Base-by-base conservation (phyloP, 2,113 vertebrate genomes). In the Rhodinocichla rosea region DNA sequence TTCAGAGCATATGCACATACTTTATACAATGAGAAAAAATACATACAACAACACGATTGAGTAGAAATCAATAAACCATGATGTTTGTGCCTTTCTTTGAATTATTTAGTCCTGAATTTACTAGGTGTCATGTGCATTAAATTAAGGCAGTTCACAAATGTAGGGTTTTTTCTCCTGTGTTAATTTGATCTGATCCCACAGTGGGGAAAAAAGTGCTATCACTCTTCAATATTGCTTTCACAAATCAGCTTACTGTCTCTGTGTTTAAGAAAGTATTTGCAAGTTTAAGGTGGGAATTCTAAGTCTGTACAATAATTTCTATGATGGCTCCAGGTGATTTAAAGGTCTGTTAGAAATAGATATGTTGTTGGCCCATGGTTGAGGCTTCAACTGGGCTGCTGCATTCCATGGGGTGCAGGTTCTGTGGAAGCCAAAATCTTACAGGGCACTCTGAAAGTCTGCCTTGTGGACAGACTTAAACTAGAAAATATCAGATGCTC, bases 31-130 rank as follows among this genome's bases (percentile, higher is more conserved):
- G 18, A 89, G 52, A 91, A 95, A 90, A 94, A 82, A 55, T 28
- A 28, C 11, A 44, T 52, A 71, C 49, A 94, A 42, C n/a, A 62
- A 14, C 49, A 53, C 28, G 24, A 35, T 32, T 77, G 37, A 59
- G 60, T 65, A 83, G 40, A 71, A 87, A 81, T 90, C 79, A 78
- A 63, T 80, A 57, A 79, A 75, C n/a, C 24, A 37, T 85, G 62
- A 63, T 84, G 60, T 73, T 78, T 85, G 73, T 76, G 14, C 80
- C 24, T 83, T 77, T 50, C 32, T 70, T 37, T 95, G 83, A 95
- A 86, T 95, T 88, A 88, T 92, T 96, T 94, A 90, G 68, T 88
- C 64, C 39, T 70, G 59, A 83, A 90, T 95, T 95, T 94, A 74
- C 59, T 74, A 47, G 63, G 77, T 90, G 50, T 18, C 1, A 0